phyloP scores from a whole-genome alignment of 1,140 invertebrate species.

The Hirudo medicinalis region DNA sequence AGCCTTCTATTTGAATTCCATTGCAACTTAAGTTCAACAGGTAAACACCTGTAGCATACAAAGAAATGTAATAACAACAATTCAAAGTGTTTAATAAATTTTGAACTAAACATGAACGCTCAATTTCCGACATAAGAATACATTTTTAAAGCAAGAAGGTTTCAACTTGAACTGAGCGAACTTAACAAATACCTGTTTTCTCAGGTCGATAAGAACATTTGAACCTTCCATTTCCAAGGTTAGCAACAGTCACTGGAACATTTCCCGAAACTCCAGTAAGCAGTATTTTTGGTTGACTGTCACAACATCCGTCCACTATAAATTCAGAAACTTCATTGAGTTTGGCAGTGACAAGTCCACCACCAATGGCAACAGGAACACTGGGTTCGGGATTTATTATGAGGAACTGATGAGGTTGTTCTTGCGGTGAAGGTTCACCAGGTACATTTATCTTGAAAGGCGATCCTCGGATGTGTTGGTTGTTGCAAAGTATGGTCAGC shows the following conservation, averaged over 20 bases:
- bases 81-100: not conserved
- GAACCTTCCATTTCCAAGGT: conserved; percentile 60
- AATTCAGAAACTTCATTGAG: conserved; percentile 81
- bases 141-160: not conserved
- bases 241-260: conserved; percentile 41
- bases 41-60: conserved; percentile 41
- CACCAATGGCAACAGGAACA: conserved; percentile 55
- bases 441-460: conserved; percentile 76
- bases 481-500: conserved; percentile 83
- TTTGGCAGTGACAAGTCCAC: conserved; percentile 74
- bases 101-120: not conserved
- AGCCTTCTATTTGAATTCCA: conserved; percentile 69
- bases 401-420: not conserved
- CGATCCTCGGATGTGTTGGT: conserved; percentile 70
- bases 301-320: conserved; percentile 79
- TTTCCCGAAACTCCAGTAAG: conserved; percentile 57
- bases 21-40: conserved; percentile 86
- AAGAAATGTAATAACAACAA: not conserved
- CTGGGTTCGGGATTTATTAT: too few species aligned
- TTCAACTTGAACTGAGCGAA: not conserved
- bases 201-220: conserved; percentile 74
- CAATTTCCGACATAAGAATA: not conserved
- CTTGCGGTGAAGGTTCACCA: conserved; percentile 41
- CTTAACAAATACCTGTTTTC: not conserved
- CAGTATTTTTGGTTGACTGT: conserved; percentile 51